Base-by-base conservation (phyloP, 2,888 invertebrate species). In the Macrophya alboannulata region DNA sequence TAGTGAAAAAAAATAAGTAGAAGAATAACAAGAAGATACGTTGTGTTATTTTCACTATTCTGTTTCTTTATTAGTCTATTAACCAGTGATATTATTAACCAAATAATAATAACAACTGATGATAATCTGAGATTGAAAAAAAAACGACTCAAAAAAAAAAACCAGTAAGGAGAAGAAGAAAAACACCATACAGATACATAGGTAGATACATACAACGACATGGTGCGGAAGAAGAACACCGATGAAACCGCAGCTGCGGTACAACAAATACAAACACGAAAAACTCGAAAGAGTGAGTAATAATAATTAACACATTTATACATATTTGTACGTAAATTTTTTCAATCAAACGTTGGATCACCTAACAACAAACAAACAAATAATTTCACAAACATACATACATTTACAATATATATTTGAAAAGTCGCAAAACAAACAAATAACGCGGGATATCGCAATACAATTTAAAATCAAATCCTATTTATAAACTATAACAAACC, bases 151-250 rank as follows among this genome's bases (percentile, higher is more conserved):
- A 21, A n/a, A 74, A 45, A 74, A 74, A n/a, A 74, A 37, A 31
- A 9, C 3, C 62, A n/a, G n/a, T 3, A 17, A 21, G n/a, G 43
- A 37, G 17, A 31, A n/a, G 40, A n/a, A 17, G 9, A 72, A 17
- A n/a, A n/a, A 76, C 25, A 37, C 4, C 5, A 25, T 43, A n/a
- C n/a, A 48, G 31, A 31, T 3, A 31, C 31, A 31, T 31, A 31
- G 31, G 12, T 55, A 55, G 1, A 8, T n/a, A 55, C 8, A 21
- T 17, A 40, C n/a, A 31, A 79, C 31, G 51, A 59, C 10, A 79
- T 79, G 79, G 55, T 79, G n/a, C 37, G 79, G 55, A 79, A 55
- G 55, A 79, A 59, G 51, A 55, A 51, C 37, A 79, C 37, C n/a
- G 59, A 79, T 8, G 59, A 55, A 37, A 55, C 21, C 59, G 55